Conservation (phyloP, 37 sponge, comb jelly and placozoan species). For the Crambe crambe region DNA sequence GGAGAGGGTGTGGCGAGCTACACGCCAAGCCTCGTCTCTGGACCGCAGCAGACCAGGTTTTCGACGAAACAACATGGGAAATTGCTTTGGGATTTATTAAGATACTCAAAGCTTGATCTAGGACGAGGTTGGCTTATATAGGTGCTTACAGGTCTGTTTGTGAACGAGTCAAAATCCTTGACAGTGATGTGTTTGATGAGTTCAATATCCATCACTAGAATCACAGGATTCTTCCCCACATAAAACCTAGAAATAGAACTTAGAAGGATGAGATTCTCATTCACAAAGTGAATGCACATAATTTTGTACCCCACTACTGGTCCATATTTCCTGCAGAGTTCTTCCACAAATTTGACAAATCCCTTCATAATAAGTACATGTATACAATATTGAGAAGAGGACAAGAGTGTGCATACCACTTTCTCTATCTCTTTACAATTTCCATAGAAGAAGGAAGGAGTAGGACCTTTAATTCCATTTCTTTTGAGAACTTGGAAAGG, state of each 20-base stretch:
- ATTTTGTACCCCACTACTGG: not conserved
- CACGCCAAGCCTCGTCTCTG: conserved; percentile 54
- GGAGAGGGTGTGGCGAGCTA: conserved; percentile 48
- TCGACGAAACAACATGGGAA: no score
- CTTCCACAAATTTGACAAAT: not conserved
- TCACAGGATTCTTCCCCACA: conserved; percentile 35
- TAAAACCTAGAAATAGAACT: conserved; percentile 33
- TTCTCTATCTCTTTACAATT: not conserved
- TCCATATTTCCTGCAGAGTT: not conserved
- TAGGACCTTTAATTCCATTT: not conserved
- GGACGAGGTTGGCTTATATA: no score
- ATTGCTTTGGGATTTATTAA: no score
- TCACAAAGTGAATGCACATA: conserved; percentile 1
- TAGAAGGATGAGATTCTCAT: no score
- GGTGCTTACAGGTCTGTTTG: conserved; percentile 32
- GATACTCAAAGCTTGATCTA: no score
- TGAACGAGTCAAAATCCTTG: conserved; percentile 53
- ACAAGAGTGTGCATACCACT: not conserved
- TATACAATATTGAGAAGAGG: no score
- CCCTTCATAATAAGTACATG: no score
- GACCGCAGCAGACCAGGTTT: conserved; percentile 43
- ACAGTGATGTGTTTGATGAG: conserved; percentile 54
- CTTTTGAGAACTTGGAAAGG: not conserved
- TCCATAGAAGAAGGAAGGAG: conserved; percentile 5
- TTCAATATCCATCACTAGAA: conserved; percentile 56